Conservation (phyloP, 1,140 invertebrate species). For the Nasonia longicornis region DNA sequence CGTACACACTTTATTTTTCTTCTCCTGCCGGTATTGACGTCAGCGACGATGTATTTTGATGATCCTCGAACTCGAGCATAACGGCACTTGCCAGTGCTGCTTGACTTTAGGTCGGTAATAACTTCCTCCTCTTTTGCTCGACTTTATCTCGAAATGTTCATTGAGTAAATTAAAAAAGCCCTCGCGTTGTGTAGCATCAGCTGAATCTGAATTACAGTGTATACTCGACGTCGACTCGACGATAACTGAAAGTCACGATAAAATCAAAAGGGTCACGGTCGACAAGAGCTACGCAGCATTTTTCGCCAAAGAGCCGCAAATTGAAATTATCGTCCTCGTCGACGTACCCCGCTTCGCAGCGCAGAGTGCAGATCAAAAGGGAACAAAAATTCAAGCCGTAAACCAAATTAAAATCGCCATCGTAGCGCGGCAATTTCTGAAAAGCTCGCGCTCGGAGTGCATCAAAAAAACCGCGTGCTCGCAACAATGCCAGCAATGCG, state of each 20-base stretch:
- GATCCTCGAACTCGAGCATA: not conserved
- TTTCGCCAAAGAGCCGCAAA: not conserved
- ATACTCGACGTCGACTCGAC: not conserved
- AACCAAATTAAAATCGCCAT: constrained; percentile 7
- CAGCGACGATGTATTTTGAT: not conserved
- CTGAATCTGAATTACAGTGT: not conserved
- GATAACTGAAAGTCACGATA: constrained; percentile 3
- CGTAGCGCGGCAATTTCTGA: not conserved
- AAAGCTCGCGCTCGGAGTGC: constrained; percentile 7
- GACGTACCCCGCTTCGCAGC: not conserved
- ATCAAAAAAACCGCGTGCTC: constrained; percentile 2
- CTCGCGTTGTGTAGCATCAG: not conserved
- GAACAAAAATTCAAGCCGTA: not conserved
- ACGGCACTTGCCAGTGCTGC: too few species aligned
- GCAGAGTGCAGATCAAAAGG: not conserved
- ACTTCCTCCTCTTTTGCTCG: not conserved
- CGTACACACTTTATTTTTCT: not conserved
- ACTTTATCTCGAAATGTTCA: not conserved
- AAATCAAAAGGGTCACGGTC: not conserved
- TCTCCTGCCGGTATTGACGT: not conserved
- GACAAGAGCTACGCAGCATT: not conserved
- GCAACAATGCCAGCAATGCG: not conserved
- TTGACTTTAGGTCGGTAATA: not conserved
- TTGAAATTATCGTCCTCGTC: not conserved
- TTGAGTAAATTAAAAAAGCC: not conserved